Evolutionary conservation across 1,140 invertebrate species (phyloP).

Genomic region (Zaprionus ghesquierei): DNA sequence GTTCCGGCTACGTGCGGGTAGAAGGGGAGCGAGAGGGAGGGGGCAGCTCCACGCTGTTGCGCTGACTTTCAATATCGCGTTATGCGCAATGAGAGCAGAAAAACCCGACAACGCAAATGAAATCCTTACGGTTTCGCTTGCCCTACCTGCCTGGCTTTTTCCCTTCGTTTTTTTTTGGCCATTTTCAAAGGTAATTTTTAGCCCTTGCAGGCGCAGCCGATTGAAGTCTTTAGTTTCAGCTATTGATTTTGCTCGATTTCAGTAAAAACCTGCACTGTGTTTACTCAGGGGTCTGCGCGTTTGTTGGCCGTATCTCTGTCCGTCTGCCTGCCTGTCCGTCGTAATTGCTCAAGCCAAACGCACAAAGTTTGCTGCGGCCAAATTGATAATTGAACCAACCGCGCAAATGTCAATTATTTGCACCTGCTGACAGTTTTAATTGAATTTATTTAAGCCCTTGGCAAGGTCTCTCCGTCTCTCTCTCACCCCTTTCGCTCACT

Average conservation of each 20-base stretch:
- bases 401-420: constrained; percentile 60
- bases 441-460: constrained; percentile 66
- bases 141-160: constrained; percentile 12
- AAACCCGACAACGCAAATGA: constrained; percentile 67
- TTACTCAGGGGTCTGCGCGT: constrained; percentile 22
- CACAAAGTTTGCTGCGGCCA: constrained; percentile 32
- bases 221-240: constrained; percentile 10
- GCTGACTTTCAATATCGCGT: constrained; percentile 46
- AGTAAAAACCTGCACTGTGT: constrained; percentile 3
- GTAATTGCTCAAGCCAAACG: constrained; percentile 36
- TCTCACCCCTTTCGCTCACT: too few relatives aligned
- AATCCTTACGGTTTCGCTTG: constrained; percentile 30
- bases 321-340: not conserved
- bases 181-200: constrained; percentile 65
- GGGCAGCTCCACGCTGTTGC: constrained; percentile 2
- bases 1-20: not conserved
- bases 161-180: constrained; percentile 20
- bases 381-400: constrained; percentile 71
- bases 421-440: constrained; percentile 57
- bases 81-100: constrained; percentile 40
- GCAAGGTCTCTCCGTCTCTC: not conserved
- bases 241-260: constrained; percentile 34
- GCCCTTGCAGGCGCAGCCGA: constrained; percentile 30
- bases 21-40: not conserved
- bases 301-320: not conserved